Evolutionary conservation across 1,140 invertebrate species (phyloP).

Genomic region (Gonatopus flavifemur): DNA sequence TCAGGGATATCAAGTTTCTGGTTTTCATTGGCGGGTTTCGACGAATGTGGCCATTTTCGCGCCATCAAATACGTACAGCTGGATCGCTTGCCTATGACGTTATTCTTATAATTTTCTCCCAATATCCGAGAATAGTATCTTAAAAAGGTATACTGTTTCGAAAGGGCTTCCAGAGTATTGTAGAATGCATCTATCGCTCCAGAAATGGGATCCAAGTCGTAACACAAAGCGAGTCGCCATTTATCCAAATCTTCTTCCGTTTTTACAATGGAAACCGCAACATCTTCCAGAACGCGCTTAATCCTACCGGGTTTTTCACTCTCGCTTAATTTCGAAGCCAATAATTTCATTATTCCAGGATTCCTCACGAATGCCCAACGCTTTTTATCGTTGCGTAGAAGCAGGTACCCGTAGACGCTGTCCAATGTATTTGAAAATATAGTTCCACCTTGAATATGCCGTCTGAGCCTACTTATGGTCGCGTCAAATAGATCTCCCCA

Average conservation of each 20-base stretch:
- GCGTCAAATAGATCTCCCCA: constrained; percentile 8
- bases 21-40: no score
- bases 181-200: constrained; percentile 4
- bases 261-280: no score
- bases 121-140: no score
- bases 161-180: constrained; percentile 5
- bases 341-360: background rate
- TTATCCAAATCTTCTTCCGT: background rate
- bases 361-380: constrained; percentile 6
- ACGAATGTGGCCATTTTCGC: no score
- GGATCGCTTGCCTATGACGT: no score
- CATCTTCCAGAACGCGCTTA: constrained; percentile 7
- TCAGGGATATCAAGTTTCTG: constrained; percentile 1
- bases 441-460: background rate
- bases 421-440: background rate
- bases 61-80: no score
- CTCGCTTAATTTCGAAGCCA: constrained; percentile 1
- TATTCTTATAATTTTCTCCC: no score
- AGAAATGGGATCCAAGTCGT: background rate
- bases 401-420: constrained; percentile 2
- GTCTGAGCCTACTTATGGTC: constrained; percentile 10
- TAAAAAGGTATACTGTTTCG: background rate
- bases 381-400: background rate
- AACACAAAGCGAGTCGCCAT: constrained; percentile 6
- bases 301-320: constrained; percentile 1